Evolutionary conservation across 1,140 invertebrate genomes (phyloP), one percentile per base, ranked within the genome.

Genomic region (Drosophila repletoides): DNA sequence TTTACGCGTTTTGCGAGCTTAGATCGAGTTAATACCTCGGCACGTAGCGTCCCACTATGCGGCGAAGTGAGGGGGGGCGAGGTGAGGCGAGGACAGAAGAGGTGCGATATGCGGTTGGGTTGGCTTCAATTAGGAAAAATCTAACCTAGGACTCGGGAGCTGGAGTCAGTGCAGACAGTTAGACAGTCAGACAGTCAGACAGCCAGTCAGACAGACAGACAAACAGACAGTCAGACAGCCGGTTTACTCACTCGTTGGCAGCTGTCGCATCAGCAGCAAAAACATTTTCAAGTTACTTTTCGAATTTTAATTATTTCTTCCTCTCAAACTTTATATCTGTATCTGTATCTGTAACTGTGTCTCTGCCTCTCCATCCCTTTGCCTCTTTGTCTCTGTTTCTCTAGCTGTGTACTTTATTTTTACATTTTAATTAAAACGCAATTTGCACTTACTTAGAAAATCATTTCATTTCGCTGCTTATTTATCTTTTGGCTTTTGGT

Each of bases 381-480:
- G 6, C 9, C 5, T 36, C 2, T 33, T 9, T 36, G 22, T 60
- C 24, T 58, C 33, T 17, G 36, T 49, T 22, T 24, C 14, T 10
- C 43, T 56, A 22, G 28, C 40, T 81, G 58, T 77, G 65, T 71
- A 70, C 69, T 84, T 84, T 84, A 79, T 84, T 83, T 83, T 83
- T 73, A 86, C 79, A 83, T 83, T 83, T 83, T 83, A 83, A 84
- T 83, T 83, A 84, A 83, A 83, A 84, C 79, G 66, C 79, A 83
- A 84, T 83, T 83, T 83, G 70, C 79, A 83, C 79, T 83, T 83
- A 83, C 79, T 83, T 83, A 83, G 79, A 74, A 75, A 84, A 83
- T 83, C 75, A 86, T 83, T 69, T 72, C 59, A 60, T 72, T 83
- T 77, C 60, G 74, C 33, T 61, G 81, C 59, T 67, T 71, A 59